Evolutionary conservation across 1,140 invertebrate genomes (phyloP), one percentile per base, ranked within the genome.

Genomic region (Lanistes nyassanus): DNA sequence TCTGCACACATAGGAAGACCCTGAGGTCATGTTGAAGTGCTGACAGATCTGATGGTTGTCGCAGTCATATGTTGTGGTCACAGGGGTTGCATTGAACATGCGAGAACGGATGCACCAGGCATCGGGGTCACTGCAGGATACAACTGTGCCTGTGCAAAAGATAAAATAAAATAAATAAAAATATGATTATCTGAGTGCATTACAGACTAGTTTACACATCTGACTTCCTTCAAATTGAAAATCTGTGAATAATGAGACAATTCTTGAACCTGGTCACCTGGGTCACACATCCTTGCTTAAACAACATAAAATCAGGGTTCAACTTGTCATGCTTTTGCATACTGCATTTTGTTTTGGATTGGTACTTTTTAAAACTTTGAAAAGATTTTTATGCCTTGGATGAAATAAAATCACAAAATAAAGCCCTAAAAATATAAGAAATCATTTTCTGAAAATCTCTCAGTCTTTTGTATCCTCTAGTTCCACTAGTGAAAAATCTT

Each of bases 21-120:
- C 70, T 55, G 70, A 60, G 5, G 70, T 72, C 70, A 72, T 72
- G 56, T 72, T 72, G 26, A 72, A 72, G 39, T 72, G 21, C 56
- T 72, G 70, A 36, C 70, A 72, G 34, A 37, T 53, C 7, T 29
- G 53, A 37, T 42, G 34, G 26, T 58, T 60, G 37, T 72, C 70
- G 60, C 70, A 72, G 37, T 62, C 56, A 36, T 72, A 72, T 3
- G 42, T 37, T 16, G 70, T 72, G 31, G 37, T 29, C 55, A 31
- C 19, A 3, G 51, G 70, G 5, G 31, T 72, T 26, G 56, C 21
- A 37, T 62, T 60, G n/a, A 60, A 37, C 31, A 56, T 37, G 21
- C 70, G 53, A 3, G 70, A 72, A 1, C 70, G 53, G 29, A 72
- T 72, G 56, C 70, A 72, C 70, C 70, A 72, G 7, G 70, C 19